Conservation (phyloP, 2,113 vertebrate species). For the Hucho hucho region DNA sequence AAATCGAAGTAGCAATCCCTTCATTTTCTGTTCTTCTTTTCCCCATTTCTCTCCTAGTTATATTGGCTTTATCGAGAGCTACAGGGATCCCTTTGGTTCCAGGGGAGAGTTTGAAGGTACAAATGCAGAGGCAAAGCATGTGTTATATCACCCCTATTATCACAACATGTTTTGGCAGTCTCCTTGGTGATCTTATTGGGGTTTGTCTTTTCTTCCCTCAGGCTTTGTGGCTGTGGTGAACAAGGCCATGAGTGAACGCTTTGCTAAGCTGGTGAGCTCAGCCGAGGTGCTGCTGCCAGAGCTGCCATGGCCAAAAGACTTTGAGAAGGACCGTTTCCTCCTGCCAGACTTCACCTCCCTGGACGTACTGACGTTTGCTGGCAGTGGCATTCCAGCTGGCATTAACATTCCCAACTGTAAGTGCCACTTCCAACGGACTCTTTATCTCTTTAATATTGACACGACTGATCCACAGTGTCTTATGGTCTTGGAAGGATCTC, state of each 20-base stretch:
- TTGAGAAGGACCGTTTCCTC: constrained; percentile 89
- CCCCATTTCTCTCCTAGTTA: constrained; percentile 70
- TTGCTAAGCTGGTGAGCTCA: constrained; percentile 80
- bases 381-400: constrained; percentile 89
- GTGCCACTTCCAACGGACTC: constrained; percentile 20
- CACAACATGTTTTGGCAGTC: neutral
- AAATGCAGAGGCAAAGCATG: neutral
- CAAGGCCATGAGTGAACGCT: constrained; percentile 90
- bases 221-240: constrained; percentile 92
- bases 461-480: too few species aligned
- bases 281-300: constrained; percentile 83
- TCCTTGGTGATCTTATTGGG: neutral
- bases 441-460: too few species aligned
- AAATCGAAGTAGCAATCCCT: too few species aligned
- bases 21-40: neutral
- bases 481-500: too few species aligned
- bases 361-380: constrained; percentile 88
- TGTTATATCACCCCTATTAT: neutral
- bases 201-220: constrained; percentile 31
- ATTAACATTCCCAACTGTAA: constrained; percentile 95
- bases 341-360: constrained; percentile 90
- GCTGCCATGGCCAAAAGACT: constrained; percentile 85
- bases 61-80: constrained; percentile 93
- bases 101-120: constrained; percentile 93
- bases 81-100: constrained; percentile 90